Base-by-base conservation (phyloP, 92 coral and sea anemone species). In the Epizoanthus illoricatus region DNA sequence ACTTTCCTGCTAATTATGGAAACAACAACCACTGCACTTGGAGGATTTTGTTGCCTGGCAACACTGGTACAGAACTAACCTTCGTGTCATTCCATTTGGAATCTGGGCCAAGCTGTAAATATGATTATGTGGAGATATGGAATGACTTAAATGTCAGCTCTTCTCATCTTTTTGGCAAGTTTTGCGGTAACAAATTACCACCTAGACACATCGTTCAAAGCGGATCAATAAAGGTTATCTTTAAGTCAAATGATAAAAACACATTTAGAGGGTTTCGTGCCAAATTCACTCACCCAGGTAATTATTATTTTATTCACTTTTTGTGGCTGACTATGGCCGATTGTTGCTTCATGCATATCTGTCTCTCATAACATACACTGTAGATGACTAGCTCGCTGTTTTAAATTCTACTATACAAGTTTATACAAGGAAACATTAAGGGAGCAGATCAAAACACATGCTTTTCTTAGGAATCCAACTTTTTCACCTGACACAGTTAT, bases 251-350 rank as follows among this genome's bases (percentile, higher is more conserved):
- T 20, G 12, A 20, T 1, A 43, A 7, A 2, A 42, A 71, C 59
- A 55, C 54, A 18, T 71, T 71, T 71, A 40, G 57, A 21, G 75
- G 75, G 21, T 71, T 71, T 40, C 23, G 28, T 4, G 75, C 75
- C 19, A 71, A 71, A 55, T 71, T 71, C 45, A 49, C 1, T 8
- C 75, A 71, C 45, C 75, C 75, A 71, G 75, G 75, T 71, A 71
- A 2, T 43, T 33, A 66, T 2, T 71, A 41, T 42, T 33, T 42
- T 33, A 28, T n/a, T n/a, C n/a, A n/a, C n/a, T n/a, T n/a, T n/a
- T n/a, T n/a, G n/a, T n/a, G n/a, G n/a, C n/a, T n/a, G n/a, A n/a
- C n/a, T n/a, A n/a, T n/a, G n/a, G n/a, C n/a, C n/a, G n/a, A n/a
- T n/a, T n/a, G n/a, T n/a, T n/a, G n/a, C n/a, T n/a, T n/a, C n/a